Base-by-base conservation (phyloP, 2,888 invertebrate species). In the Cerceris ruficornis region DNA sequence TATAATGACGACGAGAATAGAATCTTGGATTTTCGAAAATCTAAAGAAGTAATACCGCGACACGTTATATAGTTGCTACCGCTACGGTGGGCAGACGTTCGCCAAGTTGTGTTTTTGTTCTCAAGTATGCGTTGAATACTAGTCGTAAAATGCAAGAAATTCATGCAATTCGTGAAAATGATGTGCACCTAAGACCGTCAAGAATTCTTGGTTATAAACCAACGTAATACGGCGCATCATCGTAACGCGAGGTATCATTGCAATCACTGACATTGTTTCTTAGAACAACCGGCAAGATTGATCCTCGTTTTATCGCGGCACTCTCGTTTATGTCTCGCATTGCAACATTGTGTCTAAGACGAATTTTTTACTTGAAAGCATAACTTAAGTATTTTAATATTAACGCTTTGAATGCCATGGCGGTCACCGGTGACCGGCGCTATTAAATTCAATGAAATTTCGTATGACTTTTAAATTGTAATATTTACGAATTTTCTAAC, bases 161-260 rank as follows among this genome's bases (percentile, higher is more conserved):
- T 66, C 46, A 42, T 50, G n/a, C n/a, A 50, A n/a, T 50, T 11
- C 13, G 50, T 13, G 50, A 58, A 7, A 9, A 55, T 59, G 8
- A 41, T 42, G 6, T 17, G 42, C 11, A 2, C 8, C 60, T 28
- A 52, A 55, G 15, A 7, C 60, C 67, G 14, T 46, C 42, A 7
- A 52, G 14, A 15, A 65, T 52, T n/a, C 11, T 50, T n/a, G 68
- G 68, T 50, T 50, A 59, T 68, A 68, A 68, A 60, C 41, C 59
- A 28, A 58, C 59, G 59, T 66, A 69, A 75, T 52, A 28, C 57
- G 43, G 55, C 57, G 61, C 69, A 59, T 65, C 60, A 50, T 69
- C 41, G 46, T 60, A 55, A 14, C 28, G 42, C 59, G 14, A 55
- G 14, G 46, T 55, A 65, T 61, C 57, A 41, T 50, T 13, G 49